Evolutionary conservation across 2,888 invertebrate genomes (phyloP).

Genomic region (Melieria picta): DNA sequence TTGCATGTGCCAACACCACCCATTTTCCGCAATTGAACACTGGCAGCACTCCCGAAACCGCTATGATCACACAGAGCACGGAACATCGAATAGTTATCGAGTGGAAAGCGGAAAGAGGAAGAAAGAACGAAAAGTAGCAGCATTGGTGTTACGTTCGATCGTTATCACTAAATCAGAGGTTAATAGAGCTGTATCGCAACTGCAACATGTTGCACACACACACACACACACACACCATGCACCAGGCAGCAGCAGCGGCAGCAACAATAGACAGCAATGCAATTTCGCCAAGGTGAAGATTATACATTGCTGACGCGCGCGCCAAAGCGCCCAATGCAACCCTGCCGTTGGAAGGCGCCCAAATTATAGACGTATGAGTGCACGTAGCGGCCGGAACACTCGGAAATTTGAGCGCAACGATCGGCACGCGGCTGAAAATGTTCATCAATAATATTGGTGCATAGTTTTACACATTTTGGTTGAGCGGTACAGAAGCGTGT

Average conservation of each 20-base stretch:
- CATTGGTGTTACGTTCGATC: slow-evolving; percentile 55
- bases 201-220: slow-evolving; percentile 14
- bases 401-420: slow-evolving; percentile 30
- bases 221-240: slow-evolving; percentile 17
- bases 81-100: background rate
- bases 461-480: too few relatives aligned
- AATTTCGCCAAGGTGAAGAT: slow-evolving; percentile 31
- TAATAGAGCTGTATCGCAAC: slow-evolving; percentile 60
- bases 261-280: slow-evolving; percentile 10
- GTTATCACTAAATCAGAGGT: slow-evolving; percentile 66
- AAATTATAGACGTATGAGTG: slow-evolving; percentile 9
- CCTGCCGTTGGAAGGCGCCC: background rate
- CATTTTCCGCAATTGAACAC: background rate
- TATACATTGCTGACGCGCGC: slow-evolving; percentile 30
- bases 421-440: slow-evolving; percentile 27
- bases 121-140: slow-evolving; percentile 36
- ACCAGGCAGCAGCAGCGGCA: background rate
- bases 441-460: too few relatives aligned
- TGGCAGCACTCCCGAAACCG: background rate
- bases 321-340: slow-evolving; percentile 7
- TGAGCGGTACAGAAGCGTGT: too few relatives aligned
- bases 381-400: background rate
- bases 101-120: slow-evolving; percentile 7
- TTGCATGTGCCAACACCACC: background rate
- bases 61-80: background rate